Conservation (phyloP, 2,888 invertebrate genomes). For the Hoplodrina blanda region DNA sequence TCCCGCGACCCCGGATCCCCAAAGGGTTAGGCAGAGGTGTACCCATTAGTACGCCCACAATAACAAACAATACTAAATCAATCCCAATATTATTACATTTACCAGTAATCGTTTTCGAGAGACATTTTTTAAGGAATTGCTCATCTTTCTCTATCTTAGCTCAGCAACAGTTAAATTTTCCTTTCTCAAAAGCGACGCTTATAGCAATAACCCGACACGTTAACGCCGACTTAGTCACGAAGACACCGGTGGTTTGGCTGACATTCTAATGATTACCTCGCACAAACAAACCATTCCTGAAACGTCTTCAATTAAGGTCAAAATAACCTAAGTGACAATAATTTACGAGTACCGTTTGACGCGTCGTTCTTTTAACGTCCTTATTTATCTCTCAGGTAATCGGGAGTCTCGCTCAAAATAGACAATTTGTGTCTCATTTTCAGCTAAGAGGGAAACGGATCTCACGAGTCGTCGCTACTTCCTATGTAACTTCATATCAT, state of each 20-base stretch:
- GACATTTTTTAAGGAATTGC: too few relatives aligned
- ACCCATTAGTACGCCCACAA: too few relatives aligned
- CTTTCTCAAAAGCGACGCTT: background rate
- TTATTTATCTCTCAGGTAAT: constrained; percentile 54
- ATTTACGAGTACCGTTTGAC: constrained; percentile 49
- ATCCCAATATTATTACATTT: too few relatives aligned
- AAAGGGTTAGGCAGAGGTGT: too few relatives aligned
- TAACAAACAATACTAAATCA: too few relatives aligned
- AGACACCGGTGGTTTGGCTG: background rate
- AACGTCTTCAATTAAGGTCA: constrained; percentile 43
- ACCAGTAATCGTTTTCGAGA: too few relatives aligned
- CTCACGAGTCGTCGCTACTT: constrained; percentile 35
- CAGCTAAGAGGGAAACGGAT: constrained; percentile 69
- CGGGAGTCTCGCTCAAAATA: constrained; percentile 65
- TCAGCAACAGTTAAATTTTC: too few relatives aligned
- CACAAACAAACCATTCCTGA: constrained; percentile 39
- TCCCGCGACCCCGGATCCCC: too few relatives aligned
- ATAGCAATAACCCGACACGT: background rate
- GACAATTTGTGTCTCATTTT: constrained; percentile 65
- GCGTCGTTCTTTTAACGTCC: constrained; percentile 54
- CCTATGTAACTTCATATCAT: constrained; percentile 53
- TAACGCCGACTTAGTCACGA: background rate
- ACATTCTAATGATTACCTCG: constrained; percentile 16
- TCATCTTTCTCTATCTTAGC: too few relatives aligned
- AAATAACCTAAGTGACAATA: constrained; percentile 38